Base-by-base conservation (phyloP, 2,797 vertebrate genomes). In the Sandelia bainsii region DNA sequence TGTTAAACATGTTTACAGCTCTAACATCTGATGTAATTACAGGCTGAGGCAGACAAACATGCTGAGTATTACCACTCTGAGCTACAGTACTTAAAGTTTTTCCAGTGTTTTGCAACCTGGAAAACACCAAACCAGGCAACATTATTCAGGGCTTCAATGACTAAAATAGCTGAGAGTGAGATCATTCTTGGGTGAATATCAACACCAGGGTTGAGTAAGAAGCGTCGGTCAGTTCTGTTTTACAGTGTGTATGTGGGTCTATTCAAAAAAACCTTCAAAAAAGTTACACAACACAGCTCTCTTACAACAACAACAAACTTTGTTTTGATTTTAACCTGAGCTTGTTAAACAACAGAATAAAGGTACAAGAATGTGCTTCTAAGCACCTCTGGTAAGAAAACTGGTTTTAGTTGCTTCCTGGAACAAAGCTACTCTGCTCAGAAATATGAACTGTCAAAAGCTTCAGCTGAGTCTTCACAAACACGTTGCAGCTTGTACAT, bases 401-500 rank as follows among this genome's bases (percentile, higher is more conserved):
- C 29, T 9, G 23, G 8, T 52, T 60, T n/a, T 22, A 20, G 23
- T 23, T 60, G n/a, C 27, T 72, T 49, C 64, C 29, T 48, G 52
- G 16, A 45, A 37, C 23, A 8, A 53, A 56, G 7, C 9, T 32
- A 23, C 20, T 58, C 2, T 22, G 22, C 34, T 39, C 1, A 25
- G 9, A 39, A 57, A 14, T 32, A 8, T 25, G 9, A 39, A 37
- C 20, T 39, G 32, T 49, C 8, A 57, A 58, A 0, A 66, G 57
- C 12, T 27, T 13, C 19, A 58, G 23, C 14, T 11, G 4, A 44
- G 6, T 39, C 37, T 44, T 23, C 5, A 66, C 5, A 50, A 59
- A 72, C 48, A 77, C 39, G 62, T 11, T 25, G 10, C 5, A 65
- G 37, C 53, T 65, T 67, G 77, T 40, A n/a, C 27, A 70, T 5